These are phyloP conservation scores for Rhinoraja longicauda DNA, from an alignment of 2,797 vertebrate species.

Conservation along the genomic window DNA sequence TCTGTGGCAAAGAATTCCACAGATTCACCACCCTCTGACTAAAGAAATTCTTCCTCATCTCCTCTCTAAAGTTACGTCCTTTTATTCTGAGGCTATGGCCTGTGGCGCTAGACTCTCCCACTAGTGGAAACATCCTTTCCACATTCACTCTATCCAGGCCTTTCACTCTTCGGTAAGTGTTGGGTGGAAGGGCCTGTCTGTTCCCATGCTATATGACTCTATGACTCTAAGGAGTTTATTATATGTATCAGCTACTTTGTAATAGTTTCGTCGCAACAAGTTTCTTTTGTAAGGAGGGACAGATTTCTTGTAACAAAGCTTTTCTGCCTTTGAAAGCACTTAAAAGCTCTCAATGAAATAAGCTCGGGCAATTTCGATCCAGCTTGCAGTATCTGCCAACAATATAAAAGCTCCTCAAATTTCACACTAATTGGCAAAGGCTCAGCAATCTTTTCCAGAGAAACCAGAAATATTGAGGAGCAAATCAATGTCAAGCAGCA, in stretches of 20 bases:
- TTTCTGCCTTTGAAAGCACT: neutral
- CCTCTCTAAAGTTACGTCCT: too few species aligned
- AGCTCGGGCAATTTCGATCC: neutral
- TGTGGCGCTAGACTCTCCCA: too few species aligned
- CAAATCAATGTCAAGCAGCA: neutral
- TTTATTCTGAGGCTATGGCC: too few species aligned
- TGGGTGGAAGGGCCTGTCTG: too few species aligned
- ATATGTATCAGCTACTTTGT: neutral
- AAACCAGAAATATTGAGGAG: neutral
- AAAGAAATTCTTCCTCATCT: too few species aligned
- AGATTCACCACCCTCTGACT: too few species aligned
- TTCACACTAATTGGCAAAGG: neutral
- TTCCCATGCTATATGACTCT: too few species aligned
- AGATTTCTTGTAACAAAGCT: neutral
- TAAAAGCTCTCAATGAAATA: slow-evolving; percentile 1
- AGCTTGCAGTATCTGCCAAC: neutral
- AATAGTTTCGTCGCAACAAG: neutral
- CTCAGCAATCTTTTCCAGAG: neutral
- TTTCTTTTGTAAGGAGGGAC: neutral
- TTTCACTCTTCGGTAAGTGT: too few species aligned
- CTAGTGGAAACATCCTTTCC: too few species aligned
- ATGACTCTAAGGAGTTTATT: too few species aligned
- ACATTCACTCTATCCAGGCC: too few species aligned
- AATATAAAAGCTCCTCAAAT: neutral
- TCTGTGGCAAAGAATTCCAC: too few species aligned